Percentiles rank a stretch among this genome's conserved stretches.
Conservation (phyloP, 2,888 invertebrate genomes). For the Spilarctia lutea region DNA sequence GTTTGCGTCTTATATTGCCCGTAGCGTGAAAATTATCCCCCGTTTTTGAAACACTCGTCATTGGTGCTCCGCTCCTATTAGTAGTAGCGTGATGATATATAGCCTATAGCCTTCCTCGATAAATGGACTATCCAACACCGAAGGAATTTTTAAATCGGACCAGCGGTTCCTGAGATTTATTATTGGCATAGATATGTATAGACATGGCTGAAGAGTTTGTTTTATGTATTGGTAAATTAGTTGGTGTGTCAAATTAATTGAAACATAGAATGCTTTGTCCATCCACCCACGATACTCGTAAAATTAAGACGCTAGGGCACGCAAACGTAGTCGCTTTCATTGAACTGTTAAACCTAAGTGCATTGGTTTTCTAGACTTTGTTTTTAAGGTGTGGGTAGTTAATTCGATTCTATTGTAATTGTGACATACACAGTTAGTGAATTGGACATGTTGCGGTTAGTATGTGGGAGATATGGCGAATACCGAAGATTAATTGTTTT, state of each 20-base stretch:
- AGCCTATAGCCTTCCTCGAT: too few species aligned
- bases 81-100: too few species aligned
- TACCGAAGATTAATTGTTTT: neutral
- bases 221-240: slow-evolving; percentile 7
- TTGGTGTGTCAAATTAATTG: slow-evolving; percentile 29
- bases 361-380: neutral
- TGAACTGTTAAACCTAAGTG: slow-evolving; percentile 1
- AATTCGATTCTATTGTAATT: neutral
- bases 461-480: neutral
- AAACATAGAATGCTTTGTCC: slow-evolving; percentile 31
- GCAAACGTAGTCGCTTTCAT: too few species aligned
- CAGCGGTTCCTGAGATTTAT: too few species aligned
- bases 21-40: too few species aligned
- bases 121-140: too few species aligned
- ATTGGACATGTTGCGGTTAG: neutral
- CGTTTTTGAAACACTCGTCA: too few species aligned
- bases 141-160: too few species aligned
- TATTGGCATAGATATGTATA: too few species aligned
- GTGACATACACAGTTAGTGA: neutral
- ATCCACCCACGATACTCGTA: slow-evolving; percentile 34
- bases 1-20: too few species aligned
- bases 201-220: too few species aligned
- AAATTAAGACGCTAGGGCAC: slow-evolving; percentile 15
- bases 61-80: too few species aligned
- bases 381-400: neutral